These are phyloP conservation scores for Limenitis camilla DNA, from an alignment of 2,888 invertebrate genomes.

Conservation along the genomic window DNA sequence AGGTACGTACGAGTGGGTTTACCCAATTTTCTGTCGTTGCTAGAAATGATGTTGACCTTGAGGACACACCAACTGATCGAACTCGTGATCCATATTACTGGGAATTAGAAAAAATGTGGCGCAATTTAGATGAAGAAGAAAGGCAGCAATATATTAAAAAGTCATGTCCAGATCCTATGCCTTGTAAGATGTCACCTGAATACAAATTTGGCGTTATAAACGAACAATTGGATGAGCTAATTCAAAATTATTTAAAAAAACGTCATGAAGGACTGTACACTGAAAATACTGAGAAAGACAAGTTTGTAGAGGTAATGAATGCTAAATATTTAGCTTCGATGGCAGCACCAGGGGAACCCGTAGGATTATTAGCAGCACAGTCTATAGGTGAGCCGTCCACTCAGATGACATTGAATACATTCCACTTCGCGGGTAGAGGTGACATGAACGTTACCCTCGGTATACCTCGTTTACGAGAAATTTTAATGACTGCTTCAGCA, in stretches of 20 bases:
- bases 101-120: constrained; percentile 80
- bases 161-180: constrained; percentile 84
- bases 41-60: constrained; percentile 59
- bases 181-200: constrained; percentile 81
- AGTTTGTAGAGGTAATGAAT: constrained; percentile 81
- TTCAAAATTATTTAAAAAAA: constrained; percentile 75
- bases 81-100: constrained; percentile 77
- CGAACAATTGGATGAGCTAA: constrained; percentile 83
- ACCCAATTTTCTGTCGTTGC: constrained; percentile 73
- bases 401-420: constrained; percentile 99
- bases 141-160: constrained; percentile 71
- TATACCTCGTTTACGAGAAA: constrained; percentile 96
- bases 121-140: constrained; percentile 73
- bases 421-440: constrained; percentile 99
- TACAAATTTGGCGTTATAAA: constrained; percentile 87
- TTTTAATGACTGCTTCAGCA: constrained; percentile 95
- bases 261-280: constrained; percentile 44
- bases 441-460: constrained; percentile 99
- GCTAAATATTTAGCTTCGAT: constrained; percentile 85
- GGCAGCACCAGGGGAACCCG: constrained; percentile 95
- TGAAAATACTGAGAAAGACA: constrained; percentile 52
- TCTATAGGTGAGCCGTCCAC: constrained; percentile 99
- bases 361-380: constrained; percentile 96
- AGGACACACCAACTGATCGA: constrained; percentile 59
- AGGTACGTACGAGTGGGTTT: constrained; percentile 73